Percentiles rank a stretch among this genome's conserved stretches.
phyloP scores from a whole-genome alignment of 2,888 invertebrate genomes.

The Aspidiotus destructor region DNA sequence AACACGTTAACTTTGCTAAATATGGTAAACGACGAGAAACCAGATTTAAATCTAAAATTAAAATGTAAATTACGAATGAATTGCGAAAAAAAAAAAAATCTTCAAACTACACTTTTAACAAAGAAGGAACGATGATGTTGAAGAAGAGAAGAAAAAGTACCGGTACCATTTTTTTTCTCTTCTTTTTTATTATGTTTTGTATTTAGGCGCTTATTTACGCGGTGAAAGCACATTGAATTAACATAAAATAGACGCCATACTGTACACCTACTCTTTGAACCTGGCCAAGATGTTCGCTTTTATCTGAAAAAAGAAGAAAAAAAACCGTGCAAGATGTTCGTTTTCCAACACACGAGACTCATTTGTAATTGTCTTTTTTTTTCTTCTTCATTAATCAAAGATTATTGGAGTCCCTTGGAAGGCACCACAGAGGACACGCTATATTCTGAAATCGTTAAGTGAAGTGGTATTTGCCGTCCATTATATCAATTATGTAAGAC shows the following conservation, averaged over 20 bases:
- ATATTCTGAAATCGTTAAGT: too few relatives aligned
- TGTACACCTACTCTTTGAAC: conserved; percentile 19
- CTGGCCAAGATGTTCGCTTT: neutral
- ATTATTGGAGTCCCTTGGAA: too few relatives aligned
- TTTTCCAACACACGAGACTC: too few relatives aligned
- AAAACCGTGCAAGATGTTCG: too few relatives aligned
- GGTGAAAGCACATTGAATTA: conserved; percentile 22
- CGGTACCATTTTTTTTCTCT: too few relatives aligned
- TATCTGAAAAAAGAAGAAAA: too few relatives aligned
- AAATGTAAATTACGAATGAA: conserved; percentile 27
- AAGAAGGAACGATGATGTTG: neutral
- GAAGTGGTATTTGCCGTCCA: too few relatives aligned
- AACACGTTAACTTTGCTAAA: conserved; percentile 5
- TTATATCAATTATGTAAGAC: too few relatives aligned
- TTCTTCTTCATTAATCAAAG: too few relatives aligned
- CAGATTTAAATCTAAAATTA: conserved; percentile 25
- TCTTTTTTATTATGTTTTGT: conserved; percentile 1
- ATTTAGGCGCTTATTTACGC: conserved; percentile 26
- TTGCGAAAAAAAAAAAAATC: conserved; percentile 13
- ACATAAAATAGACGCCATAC: conserved; percentile 21
- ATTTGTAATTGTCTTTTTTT: too few relatives aligned
- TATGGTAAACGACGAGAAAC: conserved; percentile 21
- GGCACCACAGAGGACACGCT: too few relatives aligned
- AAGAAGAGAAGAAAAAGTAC: conserved; percentile 3
- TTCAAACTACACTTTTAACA: conserved; percentile 1